These are phyloP conservation scores for Pocillopora damicornis DNA, from an alignment of 64 coral and sea anemone species.

Conservation along the genomic window DNA sequence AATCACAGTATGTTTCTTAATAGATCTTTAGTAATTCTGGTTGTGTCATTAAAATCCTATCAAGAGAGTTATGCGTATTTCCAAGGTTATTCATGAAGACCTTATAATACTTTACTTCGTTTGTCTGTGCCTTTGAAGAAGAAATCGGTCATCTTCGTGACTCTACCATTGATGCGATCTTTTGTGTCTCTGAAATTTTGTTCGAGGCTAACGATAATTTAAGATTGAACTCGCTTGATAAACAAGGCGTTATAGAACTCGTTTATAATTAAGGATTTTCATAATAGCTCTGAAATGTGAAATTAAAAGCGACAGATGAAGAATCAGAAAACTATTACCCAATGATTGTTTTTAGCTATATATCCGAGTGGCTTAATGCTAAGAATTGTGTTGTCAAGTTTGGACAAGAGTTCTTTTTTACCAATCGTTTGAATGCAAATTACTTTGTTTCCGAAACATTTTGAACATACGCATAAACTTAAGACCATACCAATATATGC, in stretches of 20 bases:
- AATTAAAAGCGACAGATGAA: not conserved
- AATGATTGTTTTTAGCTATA: not conserved
- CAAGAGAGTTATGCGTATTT: not conserved
- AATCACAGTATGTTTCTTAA: not conserved
- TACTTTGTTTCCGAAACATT: not conserved
- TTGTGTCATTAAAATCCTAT: slow-evolving; percentile 2
- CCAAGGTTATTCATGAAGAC: slow-evolving; percentile 1
- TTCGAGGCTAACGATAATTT: not conserved
- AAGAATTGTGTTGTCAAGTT: not conserved
- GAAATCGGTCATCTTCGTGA: not conserved
- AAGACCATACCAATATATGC: not conserved
- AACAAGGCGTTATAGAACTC: not conserved
- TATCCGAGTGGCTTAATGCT: not conserved
- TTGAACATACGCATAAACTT: not conserved
- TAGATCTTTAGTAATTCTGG: slow-evolving; percentile 7
- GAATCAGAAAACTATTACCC: no score
- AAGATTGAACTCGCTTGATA: not conserved
- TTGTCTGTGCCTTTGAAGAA: not conserved
- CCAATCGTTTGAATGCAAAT: not conserved
- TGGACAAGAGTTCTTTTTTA: not conserved
- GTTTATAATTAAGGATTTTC: not conserved
- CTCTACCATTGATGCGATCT: not conserved
- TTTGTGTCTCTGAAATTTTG: not conserved
- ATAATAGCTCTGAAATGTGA: not conserved
- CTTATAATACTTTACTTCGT: not conserved